These are phyloP conservation scores for Pseudochaenichthys georgianus DNA, from an alignment of 2,797 vertebrate species.

Conservation along the genomic window DNA sequence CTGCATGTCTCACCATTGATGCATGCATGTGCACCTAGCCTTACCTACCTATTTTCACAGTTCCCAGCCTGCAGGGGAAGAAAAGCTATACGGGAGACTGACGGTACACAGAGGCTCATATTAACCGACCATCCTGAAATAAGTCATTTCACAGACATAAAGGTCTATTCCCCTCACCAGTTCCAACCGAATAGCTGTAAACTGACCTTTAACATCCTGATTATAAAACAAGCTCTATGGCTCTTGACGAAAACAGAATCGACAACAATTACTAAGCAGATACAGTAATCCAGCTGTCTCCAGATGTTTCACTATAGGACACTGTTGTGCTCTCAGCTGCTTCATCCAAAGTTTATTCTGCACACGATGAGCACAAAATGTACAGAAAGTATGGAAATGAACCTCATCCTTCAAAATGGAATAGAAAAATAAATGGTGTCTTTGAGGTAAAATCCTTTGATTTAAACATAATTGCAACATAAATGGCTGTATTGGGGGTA, in stretches of 20 bases:
- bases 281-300: not conserved
- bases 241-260: not conserved
- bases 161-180: not conserved
- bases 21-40: not conserved
- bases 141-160: not conserved
- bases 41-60: not conserved
- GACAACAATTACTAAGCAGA: not conserved
- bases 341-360: not conserved
- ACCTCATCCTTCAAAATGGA: not conserved
- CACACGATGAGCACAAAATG: slow-evolving; percentile 21
- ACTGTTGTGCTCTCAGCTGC: not conserved
- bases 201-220: slow-evolving; percentile 2
- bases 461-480: not conserved
- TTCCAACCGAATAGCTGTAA: slow-evolving; percentile 1
- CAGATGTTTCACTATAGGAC: slow-evolving; percentile 9
- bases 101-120: not conserved
- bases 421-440: not conserved
- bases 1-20: no score
- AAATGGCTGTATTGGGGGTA: not conserved
- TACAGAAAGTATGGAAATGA: not conserved
- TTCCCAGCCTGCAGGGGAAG: slow-evolving; percentile 8
- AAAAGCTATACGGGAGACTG: slow-evolving; percentile 6
- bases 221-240: not conserved
- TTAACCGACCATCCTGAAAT: not conserved
- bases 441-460: not conserved